Percentiles rank a stretch among this genome's conserved stretches.
phyloP scores from a whole-genome alignment of 2,797 vertebrate species.

The Adrianichthys oophorus region DNA sequence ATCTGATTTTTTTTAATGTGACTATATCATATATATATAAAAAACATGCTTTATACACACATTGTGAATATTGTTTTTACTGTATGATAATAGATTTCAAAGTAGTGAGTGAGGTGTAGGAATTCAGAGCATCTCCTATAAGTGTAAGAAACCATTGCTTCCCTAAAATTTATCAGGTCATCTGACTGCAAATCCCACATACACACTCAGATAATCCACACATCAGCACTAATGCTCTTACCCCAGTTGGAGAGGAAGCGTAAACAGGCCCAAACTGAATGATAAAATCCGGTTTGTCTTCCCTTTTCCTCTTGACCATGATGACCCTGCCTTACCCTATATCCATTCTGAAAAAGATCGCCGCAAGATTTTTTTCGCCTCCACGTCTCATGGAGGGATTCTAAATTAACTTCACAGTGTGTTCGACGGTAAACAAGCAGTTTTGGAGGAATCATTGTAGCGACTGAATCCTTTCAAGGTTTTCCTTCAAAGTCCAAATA shows the following conservation, averaged over 20 bases:
- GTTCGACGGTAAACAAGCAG: slow-evolving; percentile 85
- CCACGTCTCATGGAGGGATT: slow-evolving; percentile 67
- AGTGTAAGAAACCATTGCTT: too few relatives aligned
- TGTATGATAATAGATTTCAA: too few relatives aligned
- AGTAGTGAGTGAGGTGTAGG: too few relatives aligned
- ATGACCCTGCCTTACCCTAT: slow-evolving; percentile 83
- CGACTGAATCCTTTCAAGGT: background rate
- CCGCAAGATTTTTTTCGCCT: slow-evolving; percentile 88
- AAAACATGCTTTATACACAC: too few relatives aligned
- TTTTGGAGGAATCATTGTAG: slow-evolving; percentile 87
- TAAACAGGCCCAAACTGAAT: slow-evolving; percentile 78
- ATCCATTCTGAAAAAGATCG: slow-evolving; percentile 90
- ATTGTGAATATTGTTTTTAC: too few relatives aligned
- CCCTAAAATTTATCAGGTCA: too few relatives aligned
- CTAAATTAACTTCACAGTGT: slow-evolving; percentile 60
- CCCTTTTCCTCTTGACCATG: slow-evolving; percentile 68
- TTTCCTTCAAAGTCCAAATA: slow-evolving; percentile 4
- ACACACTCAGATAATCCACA: background rate
- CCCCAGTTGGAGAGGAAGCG: slow-evolving; percentile 84
- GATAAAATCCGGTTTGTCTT: slow-evolving; percentile 66
- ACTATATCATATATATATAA: too few relatives aligned
- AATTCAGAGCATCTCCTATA: too few relatives aligned
- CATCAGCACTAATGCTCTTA: slow-evolving; percentile 72
- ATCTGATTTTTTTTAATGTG: too few relatives aligned
- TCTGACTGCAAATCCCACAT: background rate